These are phyloP conservation scores for Eueides isabella DNA, from an alignment of 1,140 invertebrate species.

Conservation along the genomic window DNA sequence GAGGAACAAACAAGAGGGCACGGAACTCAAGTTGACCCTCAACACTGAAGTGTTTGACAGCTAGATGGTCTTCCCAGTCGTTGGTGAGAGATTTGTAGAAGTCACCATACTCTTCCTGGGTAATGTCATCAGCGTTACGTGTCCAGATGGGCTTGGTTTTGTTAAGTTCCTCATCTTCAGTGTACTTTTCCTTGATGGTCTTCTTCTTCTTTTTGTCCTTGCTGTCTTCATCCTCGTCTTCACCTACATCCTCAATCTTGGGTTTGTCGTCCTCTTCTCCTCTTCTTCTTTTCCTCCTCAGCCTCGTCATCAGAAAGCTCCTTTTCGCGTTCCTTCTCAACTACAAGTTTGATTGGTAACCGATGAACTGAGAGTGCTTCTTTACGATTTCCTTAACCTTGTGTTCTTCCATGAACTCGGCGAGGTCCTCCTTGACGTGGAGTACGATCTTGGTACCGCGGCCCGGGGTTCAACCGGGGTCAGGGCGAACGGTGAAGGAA, in stretches of 20 bases:
- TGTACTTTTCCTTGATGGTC: conserved; percentile 98
- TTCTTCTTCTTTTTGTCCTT: conserved; percentile 95
- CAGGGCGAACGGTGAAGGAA: conserved; percentile 92
- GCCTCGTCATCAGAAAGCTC: conserved; percentile 95
- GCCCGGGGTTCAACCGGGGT: conserved; percentile 88
- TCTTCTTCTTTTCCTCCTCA: conserved; percentile 88
- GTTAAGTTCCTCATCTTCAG: conserved; percentile 99
- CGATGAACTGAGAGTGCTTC: conserved; percentile 99
- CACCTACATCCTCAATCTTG: conserved; percentile 96
- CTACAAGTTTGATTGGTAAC: conserved; percentile 98
- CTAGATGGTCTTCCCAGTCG: conserved; percentile 99
- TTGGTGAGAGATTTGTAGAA: conserved; percentile 99
- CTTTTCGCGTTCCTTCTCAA: conserved; percentile 97
- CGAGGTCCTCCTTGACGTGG: conserved; percentile 95
- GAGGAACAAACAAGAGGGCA: conserved; percentile 96
- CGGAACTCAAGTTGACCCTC: conserved; percentile 99
- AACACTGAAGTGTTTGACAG: conserved; percentile 99
- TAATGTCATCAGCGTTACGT: conserved; percentile 98
- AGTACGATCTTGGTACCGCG: conserved; percentile 95
- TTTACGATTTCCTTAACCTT: too few relatives aligned
- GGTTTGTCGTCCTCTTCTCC: conserved; percentile 92
- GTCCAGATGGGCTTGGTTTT: conserved; percentile 99
- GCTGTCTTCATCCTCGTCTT: conserved; percentile 94
- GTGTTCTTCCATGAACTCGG: conserved; percentile 93
- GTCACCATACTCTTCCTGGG: conserved; percentile 98